Conservation (phyloP, 2,113 vertebrate genomes). For the Rafetus swinhoei region DNA sequence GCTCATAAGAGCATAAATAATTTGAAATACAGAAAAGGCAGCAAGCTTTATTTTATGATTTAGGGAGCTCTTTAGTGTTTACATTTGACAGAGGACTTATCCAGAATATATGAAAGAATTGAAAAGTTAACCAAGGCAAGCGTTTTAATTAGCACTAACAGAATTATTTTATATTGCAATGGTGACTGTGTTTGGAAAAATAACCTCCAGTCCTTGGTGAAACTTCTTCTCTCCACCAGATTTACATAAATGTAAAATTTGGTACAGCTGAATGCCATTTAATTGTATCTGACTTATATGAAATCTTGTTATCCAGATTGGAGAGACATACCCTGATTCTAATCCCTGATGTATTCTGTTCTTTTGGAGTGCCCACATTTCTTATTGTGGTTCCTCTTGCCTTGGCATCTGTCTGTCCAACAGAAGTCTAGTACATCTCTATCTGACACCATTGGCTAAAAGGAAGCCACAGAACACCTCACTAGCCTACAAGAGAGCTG, state of each 20-base stretch:
- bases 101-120: not conserved
- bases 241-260: rapidly evolving
- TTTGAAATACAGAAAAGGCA: conserved; percentile 24
- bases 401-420: not conserved
- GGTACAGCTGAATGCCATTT: not conserved
- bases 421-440: not conserved
- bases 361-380: not conserved
- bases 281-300: not conserved
- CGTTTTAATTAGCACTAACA: not conserved
- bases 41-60: not conserved
- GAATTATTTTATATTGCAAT: not conserved
- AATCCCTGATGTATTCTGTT: not conserved
- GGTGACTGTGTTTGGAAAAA: not conserved
- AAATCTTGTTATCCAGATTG: not conserved
- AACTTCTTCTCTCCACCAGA: not conserved
- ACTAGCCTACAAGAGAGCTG: not conserved
- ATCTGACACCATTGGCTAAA: not conserved
- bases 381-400: not conserved
- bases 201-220: too few relatives aligned
- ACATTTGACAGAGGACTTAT: not conserved
- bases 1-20: conserved; percentile 58
- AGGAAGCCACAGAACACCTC: not conserved
- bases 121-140: not conserved
- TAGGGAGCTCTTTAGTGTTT: not conserved
- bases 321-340: not conserved